Percentiles rank a stretch among this genome's conserved stretches.
These are phyloP conservation scores for Salvelinus namaycush DNA, from an alignment of 2,113 vertebrate genomes.

Conservation along the genomic window DNA sequence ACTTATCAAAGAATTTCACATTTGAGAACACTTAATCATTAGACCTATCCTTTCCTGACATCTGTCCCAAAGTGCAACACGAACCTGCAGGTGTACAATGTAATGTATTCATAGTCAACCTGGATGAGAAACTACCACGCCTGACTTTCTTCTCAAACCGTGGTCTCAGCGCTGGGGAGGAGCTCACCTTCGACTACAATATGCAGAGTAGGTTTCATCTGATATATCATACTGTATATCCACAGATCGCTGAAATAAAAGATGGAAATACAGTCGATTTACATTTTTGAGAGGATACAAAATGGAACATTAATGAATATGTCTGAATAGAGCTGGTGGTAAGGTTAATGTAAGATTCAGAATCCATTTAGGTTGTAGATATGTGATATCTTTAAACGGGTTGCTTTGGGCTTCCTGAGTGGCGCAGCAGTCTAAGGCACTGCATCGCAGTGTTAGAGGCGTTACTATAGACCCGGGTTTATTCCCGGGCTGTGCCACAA, in stretches of 20 bases:
- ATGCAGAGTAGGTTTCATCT: conserved; percentile 75
- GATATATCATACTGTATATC: neutral
- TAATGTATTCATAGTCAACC: conserved; percentile 79
- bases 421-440: no score
- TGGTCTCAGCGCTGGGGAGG: conserved; percentile 77
- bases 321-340: no score
- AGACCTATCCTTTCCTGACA: neutral
- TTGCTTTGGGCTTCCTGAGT: no score
- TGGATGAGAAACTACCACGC: conserved; percentile 79
- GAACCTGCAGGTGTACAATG: conserved; percentile 85
- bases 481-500: no score
- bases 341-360: no score
- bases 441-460: no score
- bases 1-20: neutral
- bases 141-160: conserved; percentile 83
- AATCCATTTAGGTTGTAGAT: no score
- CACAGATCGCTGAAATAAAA: no score
- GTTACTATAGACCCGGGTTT: no score
- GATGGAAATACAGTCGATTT: no score
- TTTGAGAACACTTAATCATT: neutral
- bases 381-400: neutral
- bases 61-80: conserved; percentile 74
- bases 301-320: no score
- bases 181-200: conserved; percentile 88
- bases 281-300: no score